phyloP scores from a whole-genome alignment of 1,140 invertebrate species.

The Sitodiplosis mosellana region DNA sequence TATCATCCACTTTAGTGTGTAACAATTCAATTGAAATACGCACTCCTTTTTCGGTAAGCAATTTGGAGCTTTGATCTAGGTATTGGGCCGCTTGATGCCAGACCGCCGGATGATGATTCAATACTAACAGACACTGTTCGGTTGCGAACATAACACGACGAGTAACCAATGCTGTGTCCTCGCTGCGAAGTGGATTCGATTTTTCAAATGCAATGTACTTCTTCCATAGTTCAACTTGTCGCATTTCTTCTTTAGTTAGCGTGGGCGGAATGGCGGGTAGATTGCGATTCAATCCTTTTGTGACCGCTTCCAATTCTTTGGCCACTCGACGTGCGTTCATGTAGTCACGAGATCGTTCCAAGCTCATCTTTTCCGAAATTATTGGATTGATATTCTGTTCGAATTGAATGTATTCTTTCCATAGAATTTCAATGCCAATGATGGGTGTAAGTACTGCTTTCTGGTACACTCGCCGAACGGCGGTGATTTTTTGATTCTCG shows the following conservation, averaged over 20 bases:
- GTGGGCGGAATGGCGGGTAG: conserved; percentile 86
- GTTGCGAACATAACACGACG: conserved; percentile 96
- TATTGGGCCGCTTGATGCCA: conserved; percentile 98
- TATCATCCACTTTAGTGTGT: neutral
- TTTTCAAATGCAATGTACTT: conserved; percentile 98
- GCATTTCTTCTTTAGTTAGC: conserved; percentile 75
- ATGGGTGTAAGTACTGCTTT: conserved; percentile 91
- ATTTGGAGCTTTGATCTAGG: conserved; percentile 81
- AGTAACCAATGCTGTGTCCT: conserved; percentile 85
- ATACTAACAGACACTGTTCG: conserved; percentile 88
- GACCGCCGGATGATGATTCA: conserved; percentile 94
- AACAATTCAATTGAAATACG: conserved; percentile 15
- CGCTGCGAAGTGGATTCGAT: conserved; percentile 84
- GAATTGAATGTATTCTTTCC: conserved; percentile 95
- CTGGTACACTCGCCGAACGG: conserved; percentile 90
- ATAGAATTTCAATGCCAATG: conserved; percentile 90
- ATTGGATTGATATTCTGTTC: conserved; percentile 93
- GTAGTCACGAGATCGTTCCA: conserved; percentile 57
- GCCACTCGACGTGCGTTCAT: conserved; percentile 95
- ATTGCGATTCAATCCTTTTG: conserved; percentile 85
- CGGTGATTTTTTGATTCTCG: conserved; percentile 97
- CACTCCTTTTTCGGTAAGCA: conserved; percentile 85
- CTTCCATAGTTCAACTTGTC: conserved; percentile 98
- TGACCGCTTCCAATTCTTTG: conserved; percentile 90
- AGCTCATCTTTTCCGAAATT: conserved; percentile 53